Evolutionary conservation across 2,113 vertebrate genomes (phyloP).

Genomic region (Plecotus auritus): DNA sequence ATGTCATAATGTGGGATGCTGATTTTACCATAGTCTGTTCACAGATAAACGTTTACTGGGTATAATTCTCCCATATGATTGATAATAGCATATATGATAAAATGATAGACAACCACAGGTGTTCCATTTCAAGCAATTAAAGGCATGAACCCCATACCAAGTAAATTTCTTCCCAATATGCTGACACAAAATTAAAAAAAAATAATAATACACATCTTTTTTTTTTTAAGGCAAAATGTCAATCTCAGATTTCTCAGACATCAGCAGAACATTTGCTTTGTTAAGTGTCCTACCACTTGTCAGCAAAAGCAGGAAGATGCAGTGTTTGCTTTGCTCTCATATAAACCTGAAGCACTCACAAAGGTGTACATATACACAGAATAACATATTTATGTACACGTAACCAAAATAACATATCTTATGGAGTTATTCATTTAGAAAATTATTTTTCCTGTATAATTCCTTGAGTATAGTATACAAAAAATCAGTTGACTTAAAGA

Average conservation of each 20-base stretch:
- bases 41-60: conserved; percentile 8
- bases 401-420: background rate
- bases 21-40: background rate
- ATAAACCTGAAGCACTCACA: background rate
- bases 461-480: background rate
- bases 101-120: background rate
- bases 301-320: background rate
- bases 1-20: background rate
- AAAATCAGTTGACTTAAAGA: background rate
- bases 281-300: background rate
- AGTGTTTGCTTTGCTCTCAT: background rate
- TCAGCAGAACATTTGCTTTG: background rate
- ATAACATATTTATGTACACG: background rate
- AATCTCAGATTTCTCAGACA: background rate
- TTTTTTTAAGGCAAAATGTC: background rate
- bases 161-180: background rate
- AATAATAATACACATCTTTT: background rate
- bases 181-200: conserved; percentile 37
- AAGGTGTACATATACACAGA: background rate
- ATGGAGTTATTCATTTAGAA: background rate
- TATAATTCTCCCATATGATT: background rate
- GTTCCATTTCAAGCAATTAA: conserved; percentile 38
- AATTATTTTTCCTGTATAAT: background rate
- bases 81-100: background rate
- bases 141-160: background rate